Percentiles rank a stretch among this genome's conserved stretches.
phyloP scores from a whole-genome alignment of 2,797 vertebrate species.

The Hypotaenidia philippensis region DNA sequence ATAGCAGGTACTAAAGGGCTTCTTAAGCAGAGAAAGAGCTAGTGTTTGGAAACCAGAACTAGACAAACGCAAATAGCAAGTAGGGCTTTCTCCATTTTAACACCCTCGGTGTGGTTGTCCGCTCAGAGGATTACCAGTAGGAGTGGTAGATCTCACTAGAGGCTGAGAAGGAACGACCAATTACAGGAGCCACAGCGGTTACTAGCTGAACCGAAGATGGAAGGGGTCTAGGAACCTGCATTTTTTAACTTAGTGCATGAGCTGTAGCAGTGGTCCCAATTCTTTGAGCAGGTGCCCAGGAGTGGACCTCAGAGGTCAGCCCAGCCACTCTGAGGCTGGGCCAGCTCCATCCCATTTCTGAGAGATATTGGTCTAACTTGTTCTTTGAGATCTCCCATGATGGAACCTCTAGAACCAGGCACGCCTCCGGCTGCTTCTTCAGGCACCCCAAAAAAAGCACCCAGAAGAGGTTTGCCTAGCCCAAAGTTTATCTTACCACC shows the following conservation, averaged over 20 bases:
- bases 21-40: background rate
- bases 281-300: background rate
- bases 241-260: background rate
- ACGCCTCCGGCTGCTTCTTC: background rate
- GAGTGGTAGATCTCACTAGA: background rate
- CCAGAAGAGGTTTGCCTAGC: background rate
- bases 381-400: background rate
- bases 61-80: background rate
- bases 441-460: background rate
- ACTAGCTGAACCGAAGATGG: background rate
- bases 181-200: background rate
- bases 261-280: background rate
- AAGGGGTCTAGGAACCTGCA: background rate
- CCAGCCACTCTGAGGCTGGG: rapidly evolving
- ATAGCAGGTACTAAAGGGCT: background rate
- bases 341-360: background rate
- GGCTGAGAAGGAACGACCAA: background rate
- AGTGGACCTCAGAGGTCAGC: background rate
- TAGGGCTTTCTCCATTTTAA: background rate
- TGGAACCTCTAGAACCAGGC: background rate
- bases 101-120: rapidly evolving
- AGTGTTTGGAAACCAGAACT: background rate
- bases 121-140: background rate
- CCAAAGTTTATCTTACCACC: background rate
- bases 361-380: background rate